These are phyloP conservation scores for Torymus tubicola DNA, from an alignment of 2,888 invertebrate genomes.

Conservation along the genomic window DNA sequence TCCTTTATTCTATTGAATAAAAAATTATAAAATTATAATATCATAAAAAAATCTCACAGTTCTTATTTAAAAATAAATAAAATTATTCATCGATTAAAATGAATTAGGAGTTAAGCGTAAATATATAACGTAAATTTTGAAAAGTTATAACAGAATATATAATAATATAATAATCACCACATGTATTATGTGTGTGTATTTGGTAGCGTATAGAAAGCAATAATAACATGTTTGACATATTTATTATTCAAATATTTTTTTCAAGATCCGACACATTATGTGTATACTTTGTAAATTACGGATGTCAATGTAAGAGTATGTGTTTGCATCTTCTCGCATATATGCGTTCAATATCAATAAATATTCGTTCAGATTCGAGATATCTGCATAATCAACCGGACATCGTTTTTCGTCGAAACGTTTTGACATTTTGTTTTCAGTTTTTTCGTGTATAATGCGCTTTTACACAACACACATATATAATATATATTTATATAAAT, in stretches of 20 bases:
- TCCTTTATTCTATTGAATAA: slow-evolving; percentile 48
- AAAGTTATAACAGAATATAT: slow-evolving; percentile 19
- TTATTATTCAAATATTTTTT: slow-evolving; percentile 48
- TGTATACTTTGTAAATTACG: slow-evolving; percentile 29
- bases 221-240: slow-evolving; percentile 26
- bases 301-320: slow-evolving; percentile 43
- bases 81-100: slow-evolving; percentile 19
- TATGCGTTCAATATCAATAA: slow-evolving; percentile 37
- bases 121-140: slow-evolving; percentile 24
- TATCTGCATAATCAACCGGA: slow-evolving; percentile 32
- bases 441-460: slow-evolving; percentile 15
- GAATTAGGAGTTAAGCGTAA: slow-evolving; percentile 9
- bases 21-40: slow-evolving; percentile 56
- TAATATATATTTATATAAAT: slow-evolving; percentile 23
- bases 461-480: slow-evolving; percentile 21
- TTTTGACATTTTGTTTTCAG: no score
- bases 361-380: slow-evolving; percentile 38
- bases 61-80: slow-evolving; percentile 2
- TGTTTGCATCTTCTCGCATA: slow-evolving; percentile 20
- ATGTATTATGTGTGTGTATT: slow-evolving; percentile 31
- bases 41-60: slow-evolving; percentile 41
- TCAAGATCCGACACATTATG: slow-evolving; percentile 39
- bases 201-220: slow-evolving; percentile 46
- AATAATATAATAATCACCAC: slow-evolving; percentile 6
- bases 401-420: no score